These are phyloP conservation scores for Biston betularia DNA, from an alignment of 2,888 invertebrate genomes.

Conservation along the genomic window DNA sequence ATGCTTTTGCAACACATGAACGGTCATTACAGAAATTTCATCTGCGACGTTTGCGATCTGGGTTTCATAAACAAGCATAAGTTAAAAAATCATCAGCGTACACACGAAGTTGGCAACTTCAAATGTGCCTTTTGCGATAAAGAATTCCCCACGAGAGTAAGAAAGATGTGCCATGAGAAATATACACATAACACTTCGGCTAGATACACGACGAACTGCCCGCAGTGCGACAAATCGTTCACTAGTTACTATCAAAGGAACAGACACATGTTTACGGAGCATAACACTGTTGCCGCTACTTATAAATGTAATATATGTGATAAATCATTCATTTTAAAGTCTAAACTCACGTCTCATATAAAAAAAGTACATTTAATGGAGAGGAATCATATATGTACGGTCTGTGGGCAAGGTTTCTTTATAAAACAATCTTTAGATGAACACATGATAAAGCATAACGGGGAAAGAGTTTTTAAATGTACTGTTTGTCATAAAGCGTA, in stretches of 20 bases:
- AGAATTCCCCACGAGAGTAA: slow-evolving; percentile 66
- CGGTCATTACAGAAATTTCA: slow-evolving; percentile 74
- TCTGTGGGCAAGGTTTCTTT: slow-evolving; percentile 76
- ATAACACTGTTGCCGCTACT: slow-evolving; percentile 67
- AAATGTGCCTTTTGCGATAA: slow-evolving; percentile 75
- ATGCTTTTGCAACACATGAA: slow-evolving; percentile 79
- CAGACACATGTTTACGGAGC: slow-evolving; percentile 71
- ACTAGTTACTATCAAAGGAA: slow-evolving; percentile 76
- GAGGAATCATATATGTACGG: slow-evolving; percentile 71
- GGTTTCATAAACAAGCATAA: slow-evolving; percentile 76
- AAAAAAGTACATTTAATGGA: slow-evolving; percentile 80
- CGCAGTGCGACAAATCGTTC: slow-evolving; percentile 72
- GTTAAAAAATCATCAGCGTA: slow-evolving; percentile 69
- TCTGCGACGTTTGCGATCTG: slow-evolving; percentile 74
- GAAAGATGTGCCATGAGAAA: slow-evolving; percentile 74
- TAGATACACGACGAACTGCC: slow-evolving; percentile 73
- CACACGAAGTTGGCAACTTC: slow-evolving; percentile 68
- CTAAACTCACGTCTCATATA: slow-evolving; percentile 73
- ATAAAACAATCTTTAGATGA: slow-evolving; percentile 75
- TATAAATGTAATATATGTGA: slow-evolving; percentile 80
- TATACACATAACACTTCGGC: slow-evolving; percentile 71
- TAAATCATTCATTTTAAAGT: slow-evolving; percentile 73
- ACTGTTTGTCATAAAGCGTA: slow-evolving; percentile 72
- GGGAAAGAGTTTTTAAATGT: slow-evolving; percentile 73
- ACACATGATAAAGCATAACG: slow-evolving; percentile 78